phyloP scores from a whole-genome alignment of 35 echinoderm and acorn worm species.

The Acanthaster planci region DNA sequence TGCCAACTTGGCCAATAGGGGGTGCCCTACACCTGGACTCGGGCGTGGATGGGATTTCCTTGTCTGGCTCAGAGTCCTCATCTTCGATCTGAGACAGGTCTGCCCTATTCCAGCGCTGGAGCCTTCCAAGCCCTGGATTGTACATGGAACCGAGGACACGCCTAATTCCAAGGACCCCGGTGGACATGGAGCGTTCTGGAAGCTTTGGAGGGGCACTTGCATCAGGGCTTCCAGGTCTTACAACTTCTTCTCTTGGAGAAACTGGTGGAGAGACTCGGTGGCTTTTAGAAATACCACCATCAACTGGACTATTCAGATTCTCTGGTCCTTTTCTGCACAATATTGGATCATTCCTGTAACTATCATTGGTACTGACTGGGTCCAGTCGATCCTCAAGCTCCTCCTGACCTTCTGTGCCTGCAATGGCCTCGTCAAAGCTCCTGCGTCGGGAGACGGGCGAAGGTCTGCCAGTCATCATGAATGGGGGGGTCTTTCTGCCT shows the following conservation, averaged over 20 bases:
- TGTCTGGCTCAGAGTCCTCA: neutral
- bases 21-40: neutral
- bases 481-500: neutral
- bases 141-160: constrained; percentile 16
- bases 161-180: constrained; percentile 20
- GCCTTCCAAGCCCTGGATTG: constrained; percentile 16
- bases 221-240: constrained; percentile 28
- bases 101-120: constrained; percentile 34
- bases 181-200: constrained; percentile 22
- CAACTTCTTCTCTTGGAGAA: constrained; percentile 15
- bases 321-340: neutral
- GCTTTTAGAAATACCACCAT: neutral
- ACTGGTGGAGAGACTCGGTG: neutral
- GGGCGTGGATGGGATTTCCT: constrained; percentile 6
- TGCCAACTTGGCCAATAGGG: constrained; percentile 24
- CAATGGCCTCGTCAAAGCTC: constrained; percentile 21
- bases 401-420: neutral
- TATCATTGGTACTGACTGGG: neutral
- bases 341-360: too few relatives aligned
- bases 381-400: neutral
- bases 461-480: constrained; percentile 7
- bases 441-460: neutral
- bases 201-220: constrained; percentile 35
- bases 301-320: neutral
- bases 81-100: constrained; percentile 33